Percentiles rank a stretch among this genome's conserved stretches.
These are phyloP conservation scores for Manis pentadactyla DNA, from an alignment of 2,797 vertebrate genomes.

Conservation along the genomic window DNA sequence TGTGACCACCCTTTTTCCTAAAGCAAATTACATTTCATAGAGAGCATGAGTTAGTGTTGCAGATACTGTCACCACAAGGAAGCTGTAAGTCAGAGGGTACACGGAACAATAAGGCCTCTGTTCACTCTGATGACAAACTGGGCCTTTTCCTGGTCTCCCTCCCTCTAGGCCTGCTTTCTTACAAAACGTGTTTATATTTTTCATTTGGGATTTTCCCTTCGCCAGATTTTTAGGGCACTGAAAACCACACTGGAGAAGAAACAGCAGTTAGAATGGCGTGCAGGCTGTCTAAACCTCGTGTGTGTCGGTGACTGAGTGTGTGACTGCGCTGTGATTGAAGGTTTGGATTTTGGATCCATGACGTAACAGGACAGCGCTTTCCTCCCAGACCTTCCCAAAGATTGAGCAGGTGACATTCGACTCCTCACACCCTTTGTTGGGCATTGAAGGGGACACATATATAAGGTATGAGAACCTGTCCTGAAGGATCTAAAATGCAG, in stretches of 20 bases:
- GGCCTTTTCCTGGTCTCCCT: background rate
- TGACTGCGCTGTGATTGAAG: background rate
- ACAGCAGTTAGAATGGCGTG: background rate
- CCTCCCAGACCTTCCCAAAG: background rate
- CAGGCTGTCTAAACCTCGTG: background rate
- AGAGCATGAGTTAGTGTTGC: background rate
- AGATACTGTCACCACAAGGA: background rate
- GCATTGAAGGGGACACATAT: background rate
- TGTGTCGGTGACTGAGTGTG: background rate
- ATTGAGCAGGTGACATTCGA: background rate
- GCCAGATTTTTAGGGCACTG: background rate
- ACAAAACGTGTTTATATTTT: constrained; percentile 28
- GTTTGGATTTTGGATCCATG: background rate
- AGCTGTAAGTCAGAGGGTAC: background rate
- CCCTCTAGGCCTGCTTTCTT: constrained; percentile 18
- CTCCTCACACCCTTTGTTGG: background rate
- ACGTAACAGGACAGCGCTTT: too few relatives aligned
- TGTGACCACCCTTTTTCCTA: background rate
- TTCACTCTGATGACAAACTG: background rate
- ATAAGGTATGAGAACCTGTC: background rate
- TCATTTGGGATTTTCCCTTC: constrained; percentile 51
- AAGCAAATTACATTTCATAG: constrained; percentile 16
- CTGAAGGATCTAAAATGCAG: background rate
- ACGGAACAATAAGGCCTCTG: background rate
- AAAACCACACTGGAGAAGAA: background rate